These are phyloP conservation scores for Conger conger DNA, from an alignment of 2,113 vertebrate genomes.

Conservation along the genomic window DNA sequence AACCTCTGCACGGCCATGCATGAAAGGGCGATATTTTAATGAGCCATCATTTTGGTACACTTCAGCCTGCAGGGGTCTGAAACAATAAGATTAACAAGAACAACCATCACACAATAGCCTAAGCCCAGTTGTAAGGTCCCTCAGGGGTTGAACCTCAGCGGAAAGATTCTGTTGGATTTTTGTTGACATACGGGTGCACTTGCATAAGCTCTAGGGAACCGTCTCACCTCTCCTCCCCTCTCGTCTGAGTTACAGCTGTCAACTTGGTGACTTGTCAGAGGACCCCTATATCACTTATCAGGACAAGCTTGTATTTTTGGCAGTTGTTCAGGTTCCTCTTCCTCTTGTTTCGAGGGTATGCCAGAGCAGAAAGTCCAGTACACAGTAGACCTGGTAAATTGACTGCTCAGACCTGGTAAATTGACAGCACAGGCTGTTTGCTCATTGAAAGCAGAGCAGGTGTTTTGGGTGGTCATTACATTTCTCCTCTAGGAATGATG, in stretches of 20 bases:
- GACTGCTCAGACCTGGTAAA: background rate
- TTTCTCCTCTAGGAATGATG: constrained; percentile 16
- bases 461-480: background rate
- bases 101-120: background rate
- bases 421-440: background rate
- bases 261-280: background rate
- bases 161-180: background rate
- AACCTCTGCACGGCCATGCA: too few species aligned
- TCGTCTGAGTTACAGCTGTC: background rate
- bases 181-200: background rate
- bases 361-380: background rate
- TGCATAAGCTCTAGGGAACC: background rate
- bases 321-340: background rate
- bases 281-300: background rate
- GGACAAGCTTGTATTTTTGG: background rate
- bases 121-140: background rate
- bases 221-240: background rate
- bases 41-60: background rate
- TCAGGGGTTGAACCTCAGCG: background rate
- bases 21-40: background rate
- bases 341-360: background rate
- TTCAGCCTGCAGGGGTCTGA: background rate
- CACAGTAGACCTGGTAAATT: background rate
- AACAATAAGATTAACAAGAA: background rate
- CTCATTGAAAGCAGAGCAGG: constrained; percentile 15